phyloP scores from a whole-genome alignment of 2,113 vertebrate species.

The Podarcis cretensis region DNA sequence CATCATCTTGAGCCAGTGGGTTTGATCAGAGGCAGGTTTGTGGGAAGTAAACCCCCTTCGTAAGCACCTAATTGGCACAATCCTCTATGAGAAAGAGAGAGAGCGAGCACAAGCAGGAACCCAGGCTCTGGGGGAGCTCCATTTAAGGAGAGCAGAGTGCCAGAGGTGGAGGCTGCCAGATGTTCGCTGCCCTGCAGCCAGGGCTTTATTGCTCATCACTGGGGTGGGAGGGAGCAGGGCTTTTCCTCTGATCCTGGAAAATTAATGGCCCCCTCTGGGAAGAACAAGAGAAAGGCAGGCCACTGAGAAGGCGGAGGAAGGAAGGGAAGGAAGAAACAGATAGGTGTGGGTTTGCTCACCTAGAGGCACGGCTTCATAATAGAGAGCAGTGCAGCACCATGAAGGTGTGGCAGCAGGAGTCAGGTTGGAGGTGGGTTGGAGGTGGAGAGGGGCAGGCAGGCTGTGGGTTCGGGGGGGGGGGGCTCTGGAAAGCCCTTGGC shows the following conservation, averaged over 20 bases:
- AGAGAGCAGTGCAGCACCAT: slow-evolving; percentile 20
- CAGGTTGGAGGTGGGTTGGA: neutral
- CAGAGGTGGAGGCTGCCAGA: slow-evolving; percentile 15
- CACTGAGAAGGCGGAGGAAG: neutral
- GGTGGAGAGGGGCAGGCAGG: neutral
- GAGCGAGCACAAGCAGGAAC: neutral
- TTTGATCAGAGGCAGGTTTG: neutral
- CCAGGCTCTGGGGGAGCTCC: neutral
- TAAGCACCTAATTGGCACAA: neutral
- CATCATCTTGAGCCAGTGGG: neutral
- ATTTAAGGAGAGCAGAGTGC: neutral
- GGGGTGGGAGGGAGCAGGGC: neutral
- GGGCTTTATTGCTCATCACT: slow-evolving; percentile 31
- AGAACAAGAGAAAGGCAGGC: neutral
- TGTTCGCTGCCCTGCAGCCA: neutral
- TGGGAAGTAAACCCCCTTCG: neutral
- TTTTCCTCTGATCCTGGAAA: neutral
- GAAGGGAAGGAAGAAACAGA: neutral
- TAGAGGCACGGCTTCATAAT: neutral
- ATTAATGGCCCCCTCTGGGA: slow-evolving; percentile 20
- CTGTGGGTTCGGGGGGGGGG: neutral
- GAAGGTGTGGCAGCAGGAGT: neutral
- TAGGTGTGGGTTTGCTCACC: neutral
- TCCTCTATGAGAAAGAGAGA: neutral
- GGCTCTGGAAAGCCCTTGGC: neutral